Evolutionary conservation across 92 coral and sea anemone genomes (phyloP).

Genomic region (Montipora capitata): DNA sequence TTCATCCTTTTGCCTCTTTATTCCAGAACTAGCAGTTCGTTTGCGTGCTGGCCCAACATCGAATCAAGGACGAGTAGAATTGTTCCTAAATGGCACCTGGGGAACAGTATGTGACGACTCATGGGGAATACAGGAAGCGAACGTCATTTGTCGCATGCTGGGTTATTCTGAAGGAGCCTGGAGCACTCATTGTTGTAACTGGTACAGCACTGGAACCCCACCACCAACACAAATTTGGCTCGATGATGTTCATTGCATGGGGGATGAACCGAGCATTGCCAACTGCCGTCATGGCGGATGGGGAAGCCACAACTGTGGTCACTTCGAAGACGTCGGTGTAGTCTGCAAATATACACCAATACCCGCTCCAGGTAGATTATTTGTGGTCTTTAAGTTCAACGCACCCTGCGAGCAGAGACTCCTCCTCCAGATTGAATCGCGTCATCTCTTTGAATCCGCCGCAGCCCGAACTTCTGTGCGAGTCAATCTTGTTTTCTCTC

Average conservation of each 20-base stretch:
- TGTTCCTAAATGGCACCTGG: conserved; percentile 57
- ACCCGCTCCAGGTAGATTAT: conserved; percentile 16
- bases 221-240: conserved; percentile 38
- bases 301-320: conserved; percentile 38
- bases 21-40: conserved; percentile 45
- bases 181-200: conserved; percentile 51
- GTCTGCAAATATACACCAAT: conserved; percentile 41
- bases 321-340: conserved; percentile 29
- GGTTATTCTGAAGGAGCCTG: conserved; percentile 48
- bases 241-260: conserved; percentile 29
- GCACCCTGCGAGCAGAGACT: too few species aligned
- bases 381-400: background rate
- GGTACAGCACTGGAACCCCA: background rate
- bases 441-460: too few species aligned
- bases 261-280: conserved; percentile 39
- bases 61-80: conserved; percentile 68
- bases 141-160: conserved; percentile 77
- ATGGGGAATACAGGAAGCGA: conserved; percentile 70
- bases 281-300: conserved; percentile 52
- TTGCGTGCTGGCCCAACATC: conserved; percentile 41
- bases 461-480: too few species aligned
- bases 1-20: background rate
- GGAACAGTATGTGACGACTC: conserved; percentile 70
- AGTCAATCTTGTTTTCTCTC: too few species aligned
- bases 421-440: too few species aligned